Percentiles rank a stretch among this genome's conserved stretches.
phyloP scores from a whole-genome alignment of 37 sponge, comb jelly and placozoan genomes.

The Lycopodina hypogea region DNA sequence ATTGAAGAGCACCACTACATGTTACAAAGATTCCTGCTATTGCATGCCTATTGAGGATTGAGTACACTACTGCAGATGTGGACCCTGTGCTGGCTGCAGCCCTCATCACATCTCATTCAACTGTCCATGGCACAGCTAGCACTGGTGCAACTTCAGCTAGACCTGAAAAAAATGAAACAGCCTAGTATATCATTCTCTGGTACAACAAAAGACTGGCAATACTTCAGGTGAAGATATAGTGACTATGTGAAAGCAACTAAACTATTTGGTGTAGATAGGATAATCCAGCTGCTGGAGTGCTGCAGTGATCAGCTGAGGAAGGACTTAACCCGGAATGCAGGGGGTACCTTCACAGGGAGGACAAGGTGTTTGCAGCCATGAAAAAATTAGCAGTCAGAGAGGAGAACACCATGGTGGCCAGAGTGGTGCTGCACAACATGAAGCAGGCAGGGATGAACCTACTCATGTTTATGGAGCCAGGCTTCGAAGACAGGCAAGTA shows the following conservation, averaged over 20 bases:
- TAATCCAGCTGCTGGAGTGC: slow-evolving; percentile 45
- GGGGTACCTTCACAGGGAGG: slow-evolving; percentile 14
- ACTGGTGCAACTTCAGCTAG: slow-evolving; percentile 4
- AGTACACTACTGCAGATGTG: slow-evolving; percentile 27
- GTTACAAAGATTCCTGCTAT: too few relatives aligned
- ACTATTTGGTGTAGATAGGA: slow-evolving; percentile 4
- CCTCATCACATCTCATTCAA: slow-evolving; percentile 43
- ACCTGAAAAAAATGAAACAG: slow-evolving; percentile 16
- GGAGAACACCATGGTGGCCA: slow-evolving; percentile 41
- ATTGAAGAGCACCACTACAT: too few relatives aligned
- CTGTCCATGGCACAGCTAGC: background rate
- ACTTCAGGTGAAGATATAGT: slow-evolving; percentile 37
- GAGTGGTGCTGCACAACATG: slow-evolving; percentile 44
- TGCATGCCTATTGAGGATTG: slow-evolving; percentile 23
- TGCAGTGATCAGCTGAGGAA: slow-evolving; percentile 45
- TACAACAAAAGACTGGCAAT: slow-evolving; percentile 39
- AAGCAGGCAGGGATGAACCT: slow-evolving; percentile 50
- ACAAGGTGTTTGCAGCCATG: slow-evolving; percentile 33
- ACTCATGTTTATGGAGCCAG: slow-evolving; percentile 40
- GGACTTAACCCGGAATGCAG: slow-evolving; percentile 44
- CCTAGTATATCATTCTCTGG: slow-evolving; percentile 41
- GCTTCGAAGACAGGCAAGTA: slow-evolving; percentile 26
- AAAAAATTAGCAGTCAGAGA: slow-evolving; percentile 25
- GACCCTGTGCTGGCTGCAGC: slow-evolving; percentile 41
- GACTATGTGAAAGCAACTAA: slow-evolving; percentile 37